A percentile compares a stretch with the other conserved stretches of the same genome.
Conservation (phyloP, 2,888 invertebrate species). For the Leptopterna dolabrata region DNA sequence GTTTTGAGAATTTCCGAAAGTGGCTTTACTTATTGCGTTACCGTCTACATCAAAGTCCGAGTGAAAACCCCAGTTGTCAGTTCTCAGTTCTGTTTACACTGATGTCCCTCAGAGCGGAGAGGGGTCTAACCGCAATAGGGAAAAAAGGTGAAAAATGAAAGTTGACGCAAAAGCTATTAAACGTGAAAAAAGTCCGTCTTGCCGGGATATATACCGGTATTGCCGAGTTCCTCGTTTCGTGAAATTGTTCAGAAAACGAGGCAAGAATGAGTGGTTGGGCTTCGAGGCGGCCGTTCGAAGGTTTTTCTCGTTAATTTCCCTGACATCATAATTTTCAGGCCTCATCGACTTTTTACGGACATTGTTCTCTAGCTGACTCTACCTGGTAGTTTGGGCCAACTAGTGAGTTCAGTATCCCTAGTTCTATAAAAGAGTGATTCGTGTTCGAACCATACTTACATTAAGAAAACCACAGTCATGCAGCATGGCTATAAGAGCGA, state of each 20-base stretch:
- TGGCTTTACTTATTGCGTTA: too few relatives aligned
- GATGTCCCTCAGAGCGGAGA: neutral
- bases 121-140: neutral
- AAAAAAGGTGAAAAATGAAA: neutral
- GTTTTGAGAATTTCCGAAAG: too few relatives aligned
- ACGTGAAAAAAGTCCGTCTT: neutral
- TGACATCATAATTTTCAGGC: neutral
- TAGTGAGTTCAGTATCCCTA: too few relatives aligned
- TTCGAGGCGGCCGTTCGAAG: neutral
- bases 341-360: neutral
- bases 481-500: too few relatives aligned
- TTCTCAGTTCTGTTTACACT: neutral
- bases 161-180: neutral
- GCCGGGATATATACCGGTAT: neutral
- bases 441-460: too few relatives aligned
- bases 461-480: too few relatives aligned
- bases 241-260: neutral
- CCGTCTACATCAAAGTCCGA: neutral
- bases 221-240: neutral
- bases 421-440: too few relatives aligned
- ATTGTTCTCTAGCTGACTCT: neutral
- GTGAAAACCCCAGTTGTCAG: neutral
- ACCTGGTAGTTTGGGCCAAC: neutral
- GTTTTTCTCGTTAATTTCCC: neutral
- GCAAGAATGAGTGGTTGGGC: neutral